Conservation (phyloP, 2,888 invertebrate species). For the Oscheius sp. region DNA sequence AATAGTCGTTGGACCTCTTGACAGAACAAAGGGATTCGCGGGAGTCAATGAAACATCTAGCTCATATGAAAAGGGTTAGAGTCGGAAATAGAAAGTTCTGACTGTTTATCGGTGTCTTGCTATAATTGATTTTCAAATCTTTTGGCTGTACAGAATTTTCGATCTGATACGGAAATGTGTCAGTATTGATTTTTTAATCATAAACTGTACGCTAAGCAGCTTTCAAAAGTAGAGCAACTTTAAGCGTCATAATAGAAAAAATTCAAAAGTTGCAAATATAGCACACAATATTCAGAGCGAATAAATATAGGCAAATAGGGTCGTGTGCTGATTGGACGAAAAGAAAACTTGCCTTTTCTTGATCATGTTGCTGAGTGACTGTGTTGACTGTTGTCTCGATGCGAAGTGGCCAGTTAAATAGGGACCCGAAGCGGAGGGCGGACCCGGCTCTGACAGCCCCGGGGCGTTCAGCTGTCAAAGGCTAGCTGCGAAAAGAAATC, state of each 20-base stretch:
- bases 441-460: constrained; percentile 29
- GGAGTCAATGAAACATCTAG: neutral
- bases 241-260: too few relatives aligned
- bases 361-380: constrained; percentile 6
- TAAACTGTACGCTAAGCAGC: too few relatives aligned
- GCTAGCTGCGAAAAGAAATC: constrained; percentile 19
- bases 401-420: constrained; percentile 27
- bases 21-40: constrained; percentile 33
- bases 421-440: constrained; percentile 25
- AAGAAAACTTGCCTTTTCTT: constrained; percentile 27
- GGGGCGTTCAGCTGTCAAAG: constrained; percentile 33
- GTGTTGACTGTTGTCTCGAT: neutral
- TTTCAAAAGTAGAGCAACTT: too few relatives aligned
- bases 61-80: too few relatives aligned
- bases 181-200: too few relatives aligned
- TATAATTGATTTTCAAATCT: too few relatives aligned
- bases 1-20: constrained; percentile 21
- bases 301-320: constrained; percentile 2
- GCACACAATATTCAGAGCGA: neutral
- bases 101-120: too few relatives aligned
- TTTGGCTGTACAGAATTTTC: too few relatives aligned
- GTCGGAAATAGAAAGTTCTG: too few relatives aligned
- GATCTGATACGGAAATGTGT: too few relatives aligned
- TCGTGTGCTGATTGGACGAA: neutral
- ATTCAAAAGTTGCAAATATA: too few relatives aligned